Evolutionary conservation across 2,797 vertebrate genomes (phyloP).

Genomic region (Vespertilio murinus): DNA sequence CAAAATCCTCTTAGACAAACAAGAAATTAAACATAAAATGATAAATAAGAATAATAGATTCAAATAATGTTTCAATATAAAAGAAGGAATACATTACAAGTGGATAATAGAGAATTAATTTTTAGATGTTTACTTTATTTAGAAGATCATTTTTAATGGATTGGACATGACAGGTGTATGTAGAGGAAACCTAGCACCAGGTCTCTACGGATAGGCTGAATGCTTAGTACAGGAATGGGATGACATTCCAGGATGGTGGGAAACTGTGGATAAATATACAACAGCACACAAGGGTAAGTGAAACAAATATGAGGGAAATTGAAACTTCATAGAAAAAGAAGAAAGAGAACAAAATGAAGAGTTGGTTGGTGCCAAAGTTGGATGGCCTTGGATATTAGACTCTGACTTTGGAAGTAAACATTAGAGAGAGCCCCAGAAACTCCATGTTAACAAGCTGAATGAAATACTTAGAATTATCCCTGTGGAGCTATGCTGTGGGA

Average conservation of each 20-base stretch:
- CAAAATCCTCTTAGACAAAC: not conserved
- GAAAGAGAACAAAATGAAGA: not conserved
- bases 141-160: not conserved
- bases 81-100: not conserved
- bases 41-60: not conserved
- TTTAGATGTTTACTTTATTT: slow-evolving; percentile 6
- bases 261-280: not conserved
- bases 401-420: not conserved
- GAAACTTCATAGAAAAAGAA: not conserved
- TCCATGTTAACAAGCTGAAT: not conserved
- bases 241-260: not conserved
- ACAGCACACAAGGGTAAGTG: not conserved
- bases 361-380: not conserved
- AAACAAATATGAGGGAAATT: not conserved
- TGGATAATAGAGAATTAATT: not conserved
- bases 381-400: not conserved
- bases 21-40: not conserved
- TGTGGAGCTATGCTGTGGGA: not conserved
- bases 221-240: not conserved
- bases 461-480: not conserved
- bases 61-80: not conserved
- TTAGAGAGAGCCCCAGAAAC: not conserved
- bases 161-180: not conserved
- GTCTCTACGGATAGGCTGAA: not conserved
- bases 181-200: not conserved